phyloP scores from a whole-genome alignment of 1,140 invertebrate species.

The Magallana angulata region DNA sequence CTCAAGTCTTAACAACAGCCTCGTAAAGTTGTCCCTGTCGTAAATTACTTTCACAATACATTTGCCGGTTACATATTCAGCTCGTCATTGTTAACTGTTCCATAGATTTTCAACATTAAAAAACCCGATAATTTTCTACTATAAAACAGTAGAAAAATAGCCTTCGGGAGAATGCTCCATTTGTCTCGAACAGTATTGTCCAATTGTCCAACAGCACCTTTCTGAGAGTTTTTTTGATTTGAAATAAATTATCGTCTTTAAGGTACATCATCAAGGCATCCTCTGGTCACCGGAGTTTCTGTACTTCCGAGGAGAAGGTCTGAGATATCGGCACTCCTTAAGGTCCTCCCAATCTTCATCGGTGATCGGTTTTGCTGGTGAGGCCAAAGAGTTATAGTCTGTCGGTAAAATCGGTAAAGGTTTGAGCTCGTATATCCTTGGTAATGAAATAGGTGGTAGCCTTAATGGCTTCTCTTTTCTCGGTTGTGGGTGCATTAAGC shows the following conservation, averaged over 20 bases:
- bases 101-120: background rate
- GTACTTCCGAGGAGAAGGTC: conserved; percentile 53
- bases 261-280: background rate
- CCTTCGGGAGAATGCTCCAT: conserved; percentile 1
- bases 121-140: background rate
- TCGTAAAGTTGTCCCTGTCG: background rate
- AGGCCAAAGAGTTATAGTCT: conserved; percentile 46
- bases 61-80: background rate
- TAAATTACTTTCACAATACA: conserved; percentile 32
- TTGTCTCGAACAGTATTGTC: background rate
- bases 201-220: background rate
- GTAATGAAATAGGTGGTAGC: conserved; percentile 62
- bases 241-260: too few relatives aligned
- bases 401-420: conserved; percentile 56
- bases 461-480: conserved; percentile 54
- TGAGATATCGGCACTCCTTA: conserved; percentile 62
- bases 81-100: background rate
- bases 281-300: background rate
- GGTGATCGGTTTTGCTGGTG: conserved; percentile 46
- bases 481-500: conserved; percentile 41
- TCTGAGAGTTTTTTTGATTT: too few relatives aligned
- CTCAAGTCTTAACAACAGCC: conserved; percentile 10
- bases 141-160: background rate
- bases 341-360: conserved; percentile 67
- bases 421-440: conserved; percentile 56